These are phyloP conservation scores for Colossoma macropomum DNA, from an alignment of 2,113 vertebrate genomes.

Conservation along the genomic window DNA sequence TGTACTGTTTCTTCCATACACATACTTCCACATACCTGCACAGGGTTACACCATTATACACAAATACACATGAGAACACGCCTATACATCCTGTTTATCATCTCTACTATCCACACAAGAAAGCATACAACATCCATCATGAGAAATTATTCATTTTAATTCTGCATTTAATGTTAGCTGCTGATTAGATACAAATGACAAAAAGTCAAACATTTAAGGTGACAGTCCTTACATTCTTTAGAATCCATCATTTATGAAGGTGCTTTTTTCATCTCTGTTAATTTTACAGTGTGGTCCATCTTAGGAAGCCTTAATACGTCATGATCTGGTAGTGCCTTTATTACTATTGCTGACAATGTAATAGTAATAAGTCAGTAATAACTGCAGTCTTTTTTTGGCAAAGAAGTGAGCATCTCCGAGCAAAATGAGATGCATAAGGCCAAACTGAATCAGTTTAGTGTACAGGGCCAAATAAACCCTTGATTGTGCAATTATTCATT, in stretches of 20 bases:
- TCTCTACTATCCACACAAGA: not conserved
- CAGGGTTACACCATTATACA: not conserved
- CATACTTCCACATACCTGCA: conserved; percentile 5
- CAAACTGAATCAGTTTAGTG: not conserved
- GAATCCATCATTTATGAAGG: not conserved
- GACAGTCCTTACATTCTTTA: not conserved
- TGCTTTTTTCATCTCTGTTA: not conserved
- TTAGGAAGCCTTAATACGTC: not conserved
- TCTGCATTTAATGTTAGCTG: not conserved
- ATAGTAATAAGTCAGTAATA: not conserved
- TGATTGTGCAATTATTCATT: not conserved
- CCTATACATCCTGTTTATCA: not conserved
- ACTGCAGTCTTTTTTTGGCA: not conserved
- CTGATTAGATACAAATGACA: conserved; percentile 11
- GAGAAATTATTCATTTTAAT: not conserved
- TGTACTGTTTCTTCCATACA: not conserved
- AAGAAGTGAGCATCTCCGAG: not conserved
- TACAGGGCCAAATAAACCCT: not conserved
- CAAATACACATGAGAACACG: not conserved
- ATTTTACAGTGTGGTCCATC: not conserved
- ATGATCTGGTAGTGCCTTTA: not conserved
- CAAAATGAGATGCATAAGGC: not conserved
- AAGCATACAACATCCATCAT: not conserved
- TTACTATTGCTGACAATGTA: not conserved
- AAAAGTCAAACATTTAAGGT: not conserved